Evolutionary conservation across 2,888 invertebrate species (phyloP).

Genomic region (Scrobipalpa costella): DNA sequence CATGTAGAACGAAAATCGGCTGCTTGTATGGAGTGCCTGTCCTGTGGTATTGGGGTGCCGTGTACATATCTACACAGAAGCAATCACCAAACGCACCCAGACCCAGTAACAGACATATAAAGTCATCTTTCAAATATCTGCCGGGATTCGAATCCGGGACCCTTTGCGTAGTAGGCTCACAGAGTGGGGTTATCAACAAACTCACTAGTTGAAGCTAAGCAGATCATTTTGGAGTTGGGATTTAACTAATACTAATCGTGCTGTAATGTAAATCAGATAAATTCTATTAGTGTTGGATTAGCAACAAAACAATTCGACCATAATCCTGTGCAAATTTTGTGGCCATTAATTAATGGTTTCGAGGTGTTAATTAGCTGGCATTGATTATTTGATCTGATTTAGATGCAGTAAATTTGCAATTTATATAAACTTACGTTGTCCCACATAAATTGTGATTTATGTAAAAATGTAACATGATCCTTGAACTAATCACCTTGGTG

Average conservation of each 20-base stretch:
- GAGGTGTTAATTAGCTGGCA: not conserved
- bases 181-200: no score
- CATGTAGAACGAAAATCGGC: no score
- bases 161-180: no score
- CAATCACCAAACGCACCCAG: no score
- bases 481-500: conserved; percentile 32
- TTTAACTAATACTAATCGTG: not conserved
- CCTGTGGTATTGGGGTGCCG: no score
- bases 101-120: no score
- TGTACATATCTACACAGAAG: no score
- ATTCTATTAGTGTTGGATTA: not conserved
- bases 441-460: not conserved
- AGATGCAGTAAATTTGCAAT: conserved; percentile 14
- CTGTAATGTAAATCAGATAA: not conserved
- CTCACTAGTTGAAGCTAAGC: no score
- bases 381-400: not conserved
- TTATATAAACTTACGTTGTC: not conserved
- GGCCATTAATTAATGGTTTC: not conserved
- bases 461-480: conserved; percentile 30
- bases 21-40: no score
- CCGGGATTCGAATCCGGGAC: no score
- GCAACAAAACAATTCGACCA: not conserved
- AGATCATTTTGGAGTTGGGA: no score
- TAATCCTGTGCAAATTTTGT: conserved; percentile 2
- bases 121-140: no score